phyloP scores from a whole-genome alignment of 35 echinoderm and acorn worm genomes.

The Anneissia japonica region DNA sequence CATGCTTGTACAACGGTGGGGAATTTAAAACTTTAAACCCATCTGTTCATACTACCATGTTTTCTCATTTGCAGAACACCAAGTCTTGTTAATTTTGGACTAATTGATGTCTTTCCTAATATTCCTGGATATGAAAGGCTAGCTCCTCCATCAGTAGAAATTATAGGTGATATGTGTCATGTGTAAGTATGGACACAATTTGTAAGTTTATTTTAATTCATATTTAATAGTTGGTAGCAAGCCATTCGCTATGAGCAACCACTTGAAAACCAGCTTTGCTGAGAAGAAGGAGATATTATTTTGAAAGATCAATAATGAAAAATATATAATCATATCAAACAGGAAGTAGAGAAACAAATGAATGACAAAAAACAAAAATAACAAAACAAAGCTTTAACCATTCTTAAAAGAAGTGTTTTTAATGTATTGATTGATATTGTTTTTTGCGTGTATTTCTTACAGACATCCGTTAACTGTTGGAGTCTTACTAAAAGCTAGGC shows the following conservation, averaged over 20 bases:
- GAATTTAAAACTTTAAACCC: no score
- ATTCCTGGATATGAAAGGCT: constrained; percentile 57
- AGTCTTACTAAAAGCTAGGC: constrained; percentile 52
- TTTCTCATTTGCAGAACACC: constrained; percentile 53
- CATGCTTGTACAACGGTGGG: no score
- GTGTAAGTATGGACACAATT: constrained; percentile 69
- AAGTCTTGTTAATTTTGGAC: constrained; percentile 69
- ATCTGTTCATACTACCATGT: no score
- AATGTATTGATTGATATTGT: background rate
- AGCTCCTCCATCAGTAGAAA: constrained; percentile 63
- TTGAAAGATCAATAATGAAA: no score
- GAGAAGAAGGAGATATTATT: no score
- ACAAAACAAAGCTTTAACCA: no score
- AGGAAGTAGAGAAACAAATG: no score
- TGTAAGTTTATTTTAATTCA: background rate
- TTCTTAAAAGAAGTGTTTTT: no score
- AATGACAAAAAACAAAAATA: no score
- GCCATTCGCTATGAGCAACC: background rate
- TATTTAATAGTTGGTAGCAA: background rate
- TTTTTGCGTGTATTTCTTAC: background rate
- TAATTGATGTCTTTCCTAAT: constrained; percentile 33
- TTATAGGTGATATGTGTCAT: constrained; percentile 68
- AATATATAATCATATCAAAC: no score
- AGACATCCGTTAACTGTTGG: constrained; percentile 70
- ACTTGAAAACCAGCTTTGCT: no score